A percentile compares a stretch with the other conserved stretches of the same genome.
Evolutionary conservation across 1,140 invertebrate genomes (phyloP).

Genomic region (Caenorhabditis brenneri): DNA sequence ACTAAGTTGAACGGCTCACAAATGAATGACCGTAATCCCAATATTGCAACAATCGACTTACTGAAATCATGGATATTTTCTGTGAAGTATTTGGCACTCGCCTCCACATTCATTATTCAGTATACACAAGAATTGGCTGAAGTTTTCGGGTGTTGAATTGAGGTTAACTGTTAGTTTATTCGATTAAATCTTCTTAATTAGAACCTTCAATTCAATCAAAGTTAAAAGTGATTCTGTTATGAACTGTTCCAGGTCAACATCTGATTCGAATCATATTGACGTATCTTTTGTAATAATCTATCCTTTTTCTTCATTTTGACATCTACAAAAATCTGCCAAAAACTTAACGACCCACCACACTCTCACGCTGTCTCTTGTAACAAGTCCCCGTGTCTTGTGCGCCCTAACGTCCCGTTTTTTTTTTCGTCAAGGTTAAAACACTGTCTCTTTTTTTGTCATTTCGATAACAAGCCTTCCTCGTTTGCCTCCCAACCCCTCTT

Average conservation of each 20-base stretch:
- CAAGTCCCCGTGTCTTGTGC: constrained; percentile 26
- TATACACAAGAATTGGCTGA: too few relatives aligned
- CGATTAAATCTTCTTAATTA: too few relatives aligned
- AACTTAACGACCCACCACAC: neutral
- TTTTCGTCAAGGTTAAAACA: constrained; percentile 37
- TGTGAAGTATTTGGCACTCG: too few relatives aligned
- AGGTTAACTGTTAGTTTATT: too few relatives aligned
- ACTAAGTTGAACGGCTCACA: too few relatives aligned
- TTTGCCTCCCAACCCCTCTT: neutral
- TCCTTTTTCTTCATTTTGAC: neutral
- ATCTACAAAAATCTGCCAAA: neutral
- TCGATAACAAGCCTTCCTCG: neutral
- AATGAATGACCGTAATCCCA: too few relatives aligned
- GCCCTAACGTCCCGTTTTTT: constrained; percentile 19
- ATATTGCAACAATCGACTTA: too few relatives aligned
- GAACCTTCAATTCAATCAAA: too few relatives aligned
- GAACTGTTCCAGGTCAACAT: neutral
- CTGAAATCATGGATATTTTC: too few relatives aligned
- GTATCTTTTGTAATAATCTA: neutral
- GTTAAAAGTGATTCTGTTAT: too few relatives aligned
- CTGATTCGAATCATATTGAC: neutral
- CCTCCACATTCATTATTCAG: too few relatives aligned
- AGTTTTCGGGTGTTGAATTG: too few relatives aligned
- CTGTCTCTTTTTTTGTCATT: constrained; percentile 11
- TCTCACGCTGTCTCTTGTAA: constrained; percentile 9